Evolutionary conservation across 2,797 vertebrate genomes (phyloP).

Genomic region (Labeo calbasu): DNA sequence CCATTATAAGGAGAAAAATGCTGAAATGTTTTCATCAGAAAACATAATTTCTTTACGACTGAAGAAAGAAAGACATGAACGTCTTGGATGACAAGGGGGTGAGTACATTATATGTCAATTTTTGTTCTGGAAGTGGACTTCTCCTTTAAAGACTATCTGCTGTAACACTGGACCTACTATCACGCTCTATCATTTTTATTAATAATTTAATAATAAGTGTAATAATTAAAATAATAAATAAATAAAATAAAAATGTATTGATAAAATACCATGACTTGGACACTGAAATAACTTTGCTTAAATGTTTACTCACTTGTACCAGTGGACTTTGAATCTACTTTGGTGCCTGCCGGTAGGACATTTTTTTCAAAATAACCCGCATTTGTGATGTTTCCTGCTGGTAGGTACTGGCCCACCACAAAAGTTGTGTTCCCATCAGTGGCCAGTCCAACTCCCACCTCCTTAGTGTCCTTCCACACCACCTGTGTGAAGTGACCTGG

Average conservation of each 20-base stretch:
- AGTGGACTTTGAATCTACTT: slow-evolving; percentile 10
- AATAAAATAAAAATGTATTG: background rate
- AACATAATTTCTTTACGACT: too few relatives aligned
- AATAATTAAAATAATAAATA: too few relatives aligned
- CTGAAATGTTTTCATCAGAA: too few relatives aligned
- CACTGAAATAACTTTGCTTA: background rate
- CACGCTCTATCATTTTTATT: background rate
- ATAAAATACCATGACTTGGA: background rate
- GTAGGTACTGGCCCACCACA: slow-evolving; percentile 67
- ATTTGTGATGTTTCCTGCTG: slow-evolving; percentile 66
- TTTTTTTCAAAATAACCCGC: slow-evolving; percentile 64
- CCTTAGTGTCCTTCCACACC: slow-evolving; percentile 63
- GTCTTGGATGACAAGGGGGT: too few relatives aligned
- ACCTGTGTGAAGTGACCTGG: slow-evolving; percentile 70
- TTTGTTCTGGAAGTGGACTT: too few relatives aligned
- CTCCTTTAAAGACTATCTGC: too few relatives aligned
- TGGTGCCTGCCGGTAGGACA: slow-evolving; percentile 56
- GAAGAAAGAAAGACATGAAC: too few relatives aligned
- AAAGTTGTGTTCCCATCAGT: slow-evolving; percentile 60
- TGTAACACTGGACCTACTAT: background rate
- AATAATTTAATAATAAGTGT: background rate
- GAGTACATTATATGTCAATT: too few relatives aligned
- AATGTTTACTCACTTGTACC: slow-evolving; percentile 20
- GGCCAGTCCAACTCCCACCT: slow-evolving; percentile 63
- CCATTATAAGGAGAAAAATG: too few relatives aligned